Evolutionary conservation across 1,140 invertebrate species (phyloP).

Genomic region (Drosophila ohnishii): DNA sequence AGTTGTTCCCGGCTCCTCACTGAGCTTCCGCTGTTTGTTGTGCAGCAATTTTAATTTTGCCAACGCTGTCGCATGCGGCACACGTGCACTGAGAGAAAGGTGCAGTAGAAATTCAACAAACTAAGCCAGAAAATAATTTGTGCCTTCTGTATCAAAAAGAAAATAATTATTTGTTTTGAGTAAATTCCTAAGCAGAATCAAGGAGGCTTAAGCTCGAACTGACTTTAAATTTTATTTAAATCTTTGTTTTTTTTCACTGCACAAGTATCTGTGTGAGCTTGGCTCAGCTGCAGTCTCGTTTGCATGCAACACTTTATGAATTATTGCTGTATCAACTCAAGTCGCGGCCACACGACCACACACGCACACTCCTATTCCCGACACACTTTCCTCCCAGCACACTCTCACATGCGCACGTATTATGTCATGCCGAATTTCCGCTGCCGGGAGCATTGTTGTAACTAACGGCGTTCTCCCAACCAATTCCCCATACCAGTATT

Average conservation of each 20-base stretch:
- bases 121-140: neutral
- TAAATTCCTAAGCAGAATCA: no score
- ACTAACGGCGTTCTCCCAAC: constrained; percentile 65
- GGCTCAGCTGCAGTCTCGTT: constrained; percentile 78
- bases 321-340: constrained; percentile 82
- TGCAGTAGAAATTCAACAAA: no score
- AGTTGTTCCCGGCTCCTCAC: constrained; percentile 62
- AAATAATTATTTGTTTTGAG: no score
- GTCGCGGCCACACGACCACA: constrained; percentile 62
- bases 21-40: constrained; percentile 81
- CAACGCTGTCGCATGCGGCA: constrained; percentile 74
- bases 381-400: constrained; percentile 20
- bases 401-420: constrained; percentile 71
- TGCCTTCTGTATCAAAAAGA: no score
- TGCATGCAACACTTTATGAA: constrained; percentile 83
- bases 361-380: constrained; percentile 31
- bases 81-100: constrained; percentile 8
- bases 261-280: constrained; percentile 40
- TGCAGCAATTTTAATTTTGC: constrained; percentile 80
- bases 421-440: constrained; percentile 81
- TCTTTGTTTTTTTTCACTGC: neutral
- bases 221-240: no score
- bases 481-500: constrained; percentile 31
- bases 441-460: constrained; percentile 77
- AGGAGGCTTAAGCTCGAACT: neutral